Evolutionary conservation across 2,888 invertebrate genomes (phyloP).

Genomic region (Polyommatus icarus): DNA sequence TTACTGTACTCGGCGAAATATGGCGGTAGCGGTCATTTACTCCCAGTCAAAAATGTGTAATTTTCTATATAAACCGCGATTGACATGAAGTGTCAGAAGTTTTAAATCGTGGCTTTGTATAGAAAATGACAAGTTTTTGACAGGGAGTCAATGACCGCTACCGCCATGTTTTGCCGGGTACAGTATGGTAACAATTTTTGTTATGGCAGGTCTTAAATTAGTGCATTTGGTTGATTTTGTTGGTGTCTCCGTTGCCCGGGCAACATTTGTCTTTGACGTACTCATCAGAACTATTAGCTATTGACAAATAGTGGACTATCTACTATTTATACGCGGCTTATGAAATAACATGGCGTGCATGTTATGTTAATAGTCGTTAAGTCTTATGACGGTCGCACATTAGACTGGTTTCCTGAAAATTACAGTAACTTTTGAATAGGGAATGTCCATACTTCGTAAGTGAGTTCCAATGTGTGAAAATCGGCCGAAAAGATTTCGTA

Average conservation of each 20-base stretch:
- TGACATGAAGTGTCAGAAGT: too few relatives aligned
- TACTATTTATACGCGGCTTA: constrained; percentile 48
- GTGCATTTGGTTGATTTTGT: constrained; percentile 50
- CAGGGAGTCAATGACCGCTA: too few relatives aligned
- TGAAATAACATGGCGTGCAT: constrained; percentile 56
- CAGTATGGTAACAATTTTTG: background rate
- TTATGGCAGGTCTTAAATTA: background rate
- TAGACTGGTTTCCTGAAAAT: background rate
- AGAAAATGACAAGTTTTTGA: too few relatives aligned
- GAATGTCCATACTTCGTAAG: too few relatives aligned
- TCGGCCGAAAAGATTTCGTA: too few relatives aligned
- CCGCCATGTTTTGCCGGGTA: too few relatives aligned
- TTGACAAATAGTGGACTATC: constrained; percentile 62
- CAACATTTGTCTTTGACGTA: constrained; percentile 69
- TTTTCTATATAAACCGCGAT: too few relatives aligned
- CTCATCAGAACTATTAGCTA: constrained; percentile 68
- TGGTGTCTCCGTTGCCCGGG: constrained; percentile 62
- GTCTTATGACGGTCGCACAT: constrained; percentile 27
- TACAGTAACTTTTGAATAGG: background rate
- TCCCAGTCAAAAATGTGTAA: too few relatives aligned
- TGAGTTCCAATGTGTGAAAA: too few relatives aligned
- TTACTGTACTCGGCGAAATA: too few relatives aligned
- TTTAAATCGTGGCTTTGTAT: too few relatives aligned
- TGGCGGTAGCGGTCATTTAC: too few relatives aligned
- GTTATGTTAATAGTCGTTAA: constrained; percentile 52